Percentiles rank a stretch among this genome's conserved stretches.
Conservation (phyloP, 2,113 vertebrate genomes). For the Pterophyllum scalare region DNA sequence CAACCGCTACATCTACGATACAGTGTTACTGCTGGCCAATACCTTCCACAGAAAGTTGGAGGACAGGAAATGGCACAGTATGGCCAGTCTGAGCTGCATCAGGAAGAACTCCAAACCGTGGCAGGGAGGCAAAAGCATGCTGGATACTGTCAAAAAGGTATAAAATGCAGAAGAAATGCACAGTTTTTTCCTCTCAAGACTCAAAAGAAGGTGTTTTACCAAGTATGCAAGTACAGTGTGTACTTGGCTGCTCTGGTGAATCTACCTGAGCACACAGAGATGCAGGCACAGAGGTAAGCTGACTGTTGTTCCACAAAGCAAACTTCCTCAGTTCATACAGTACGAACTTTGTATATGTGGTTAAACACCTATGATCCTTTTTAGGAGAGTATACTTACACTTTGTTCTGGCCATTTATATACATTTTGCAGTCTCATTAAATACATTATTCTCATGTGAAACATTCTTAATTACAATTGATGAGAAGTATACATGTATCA, state of each 20-base stretch:
- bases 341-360: background rate
- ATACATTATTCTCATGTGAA: background rate
- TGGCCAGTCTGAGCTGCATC: slow-evolving; percentile 99
- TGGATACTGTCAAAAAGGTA: slow-evolving; percentile 99
- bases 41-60: slow-evolving; percentile 98
- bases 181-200: background rate
- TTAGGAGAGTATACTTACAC: background rate
- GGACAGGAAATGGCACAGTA: slow-evolving; percentile 99
- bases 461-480: background rate
- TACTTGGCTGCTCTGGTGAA: background rate
- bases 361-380: background rate
- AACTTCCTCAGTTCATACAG: background rate
- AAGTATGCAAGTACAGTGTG: background rate
- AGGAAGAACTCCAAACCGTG: slow-evolving; percentile 97
- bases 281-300: background rate
- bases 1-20: slow-evolving; percentile 97
- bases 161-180: background rate
- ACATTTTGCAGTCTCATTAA: background rate
- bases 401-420: background rate
- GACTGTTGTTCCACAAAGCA: background rate
- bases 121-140: slow-evolving; percentile 97
- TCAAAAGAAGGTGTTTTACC: background rate
- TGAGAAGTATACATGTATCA: background rate
- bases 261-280: background rate
- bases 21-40: slow-evolving; percentile 93